Evolutionary conservation across 2,113 vertebrate species (phyloP).

Genomic region (Tonatia bakeri): DNA sequence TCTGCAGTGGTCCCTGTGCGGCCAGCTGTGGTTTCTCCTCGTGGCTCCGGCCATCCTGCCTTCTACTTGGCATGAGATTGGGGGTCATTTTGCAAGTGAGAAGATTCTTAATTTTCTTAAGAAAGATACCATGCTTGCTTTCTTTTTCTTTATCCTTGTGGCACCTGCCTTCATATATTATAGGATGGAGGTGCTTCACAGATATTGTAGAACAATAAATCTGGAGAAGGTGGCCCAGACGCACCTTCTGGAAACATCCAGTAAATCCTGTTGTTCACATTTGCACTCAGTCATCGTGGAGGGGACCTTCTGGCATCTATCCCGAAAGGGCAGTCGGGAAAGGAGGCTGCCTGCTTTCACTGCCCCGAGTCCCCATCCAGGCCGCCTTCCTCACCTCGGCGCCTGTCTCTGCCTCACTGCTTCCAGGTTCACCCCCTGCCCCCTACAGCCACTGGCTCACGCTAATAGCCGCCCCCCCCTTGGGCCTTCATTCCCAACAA

Average conservation of each 20-base stretch:
- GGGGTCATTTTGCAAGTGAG: neutral
- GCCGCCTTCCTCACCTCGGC: constrained; percentile 45
- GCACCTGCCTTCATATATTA: neutral
- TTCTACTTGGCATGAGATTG: neutral
- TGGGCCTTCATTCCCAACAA: constrained; percentile 65
- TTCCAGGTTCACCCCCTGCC: constrained; percentile 67
- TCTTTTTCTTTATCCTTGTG: neutral
- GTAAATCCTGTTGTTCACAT: neutral
- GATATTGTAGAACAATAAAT: constrained; percentile 24
- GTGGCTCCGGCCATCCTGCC: accelerated
- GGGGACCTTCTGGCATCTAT: constrained; percentile 42
- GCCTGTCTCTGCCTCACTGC: constrained; percentile 69
- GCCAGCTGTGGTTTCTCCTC: too few species aligned
- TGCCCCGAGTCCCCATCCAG: neutral
- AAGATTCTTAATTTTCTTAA: neutral
- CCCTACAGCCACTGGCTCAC: constrained; percentile 66
- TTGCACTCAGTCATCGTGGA: neutral
- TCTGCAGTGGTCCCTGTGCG: neutral
- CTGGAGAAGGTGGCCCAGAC: constrained; percentile 1
- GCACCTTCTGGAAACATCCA: constrained; percentile 46
- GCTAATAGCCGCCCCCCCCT: constrained; percentile 52
- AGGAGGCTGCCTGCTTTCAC: constrained; percentile 50
- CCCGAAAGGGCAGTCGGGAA: constrained; percentile 27
- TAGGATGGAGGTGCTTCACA: neutral
- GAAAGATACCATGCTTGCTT: neutral